A percentile compares a stretch with the other conserved stretches of the same genome.
Evolutionary conservation across 1,140 invertebrate species (phyloP).

Genomic region (Caenorhabditis inopinata): DNA sequence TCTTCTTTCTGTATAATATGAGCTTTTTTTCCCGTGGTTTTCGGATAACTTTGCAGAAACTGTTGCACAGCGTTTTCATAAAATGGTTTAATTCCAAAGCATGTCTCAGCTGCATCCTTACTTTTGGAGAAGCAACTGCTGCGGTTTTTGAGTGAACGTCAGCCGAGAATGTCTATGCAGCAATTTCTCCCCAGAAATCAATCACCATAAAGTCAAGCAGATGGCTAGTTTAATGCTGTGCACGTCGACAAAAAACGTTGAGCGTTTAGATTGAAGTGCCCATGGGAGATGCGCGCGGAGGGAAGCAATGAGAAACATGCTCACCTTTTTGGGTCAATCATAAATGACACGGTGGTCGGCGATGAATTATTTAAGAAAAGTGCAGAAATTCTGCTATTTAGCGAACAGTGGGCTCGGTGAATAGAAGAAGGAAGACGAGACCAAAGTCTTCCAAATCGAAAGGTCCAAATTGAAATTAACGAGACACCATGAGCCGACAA

Average conservation of each 20-base stretch:
- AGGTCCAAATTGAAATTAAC: background rate
- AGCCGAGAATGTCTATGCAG: background rate
- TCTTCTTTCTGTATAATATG: too few relatives aligned
- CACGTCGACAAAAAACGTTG: slow-evolving; percentile 19
- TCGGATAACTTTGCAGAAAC: too few relatives aligned
- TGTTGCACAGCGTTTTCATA: too few relatives aligned
- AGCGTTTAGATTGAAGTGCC: slow-evolving; percentile 19
- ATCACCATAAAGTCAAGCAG: slow-evolving; percentile 27
- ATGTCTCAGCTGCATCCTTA: too few relatives aligned
- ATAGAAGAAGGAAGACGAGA: too few relatives aligned
- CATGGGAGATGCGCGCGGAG: slow-evolving; percentile 10
- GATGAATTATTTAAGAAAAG: slow-evolving; percentile 11
- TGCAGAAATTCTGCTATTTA: background rate
- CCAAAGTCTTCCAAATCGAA: too few relatives aligned
- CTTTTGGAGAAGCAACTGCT: too few relatives aligned
- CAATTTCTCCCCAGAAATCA: background rate
- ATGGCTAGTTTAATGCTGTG: slow-evolving; percentile 26
- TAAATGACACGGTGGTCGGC: background rate
- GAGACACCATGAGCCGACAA: background rate
- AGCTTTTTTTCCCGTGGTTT: too few relatives aligned
- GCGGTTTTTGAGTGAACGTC: too few relatives aligned
- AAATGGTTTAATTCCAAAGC: too few relatives aligned
- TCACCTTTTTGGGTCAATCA: slow-evolving; percentile 27
- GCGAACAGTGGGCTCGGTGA: background rate
- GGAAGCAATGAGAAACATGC: background rate